phyloP scores from a whole-genome alignment of 1,140 invertebrate genomes.

The Drosophila kepulauana region DNA sequence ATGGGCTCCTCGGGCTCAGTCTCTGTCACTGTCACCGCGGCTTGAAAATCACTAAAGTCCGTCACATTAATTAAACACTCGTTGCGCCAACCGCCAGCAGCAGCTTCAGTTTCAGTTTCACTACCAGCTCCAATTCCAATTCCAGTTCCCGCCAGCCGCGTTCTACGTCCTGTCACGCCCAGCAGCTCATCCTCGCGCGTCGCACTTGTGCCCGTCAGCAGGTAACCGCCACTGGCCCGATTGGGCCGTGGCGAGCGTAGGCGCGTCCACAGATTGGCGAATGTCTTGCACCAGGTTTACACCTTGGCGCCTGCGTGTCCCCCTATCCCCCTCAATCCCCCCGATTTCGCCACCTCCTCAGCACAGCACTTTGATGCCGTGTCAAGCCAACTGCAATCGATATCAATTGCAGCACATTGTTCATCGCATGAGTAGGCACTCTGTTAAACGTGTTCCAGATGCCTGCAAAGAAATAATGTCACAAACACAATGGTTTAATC shows the following conservation, averaged over 20 bases:
- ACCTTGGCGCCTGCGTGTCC: constrained; percentile 49
- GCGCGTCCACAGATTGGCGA: constrained; percentile 84
- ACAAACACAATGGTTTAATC: background rate
- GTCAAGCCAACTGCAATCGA: constrained; percentile 30
- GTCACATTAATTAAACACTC: constrained; percentile 83
- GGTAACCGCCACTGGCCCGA: constrained; percentile 84
- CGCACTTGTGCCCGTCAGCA: constrained; percentile 78
- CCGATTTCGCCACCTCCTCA: background rate
- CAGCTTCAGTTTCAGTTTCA: constrained; percentile 12
- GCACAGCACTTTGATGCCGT: constrained; percentile 13
- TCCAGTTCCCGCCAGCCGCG: constrained; percentile 18
- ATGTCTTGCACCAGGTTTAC: constrained; percentile 57
- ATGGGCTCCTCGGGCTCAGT: constrained; percentile 26
- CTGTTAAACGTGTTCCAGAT: background rate
- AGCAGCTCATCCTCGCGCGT: constrained; percentile 69
- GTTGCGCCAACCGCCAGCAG: constrained; percentile 40
- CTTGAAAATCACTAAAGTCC: constrained; percentile 77
- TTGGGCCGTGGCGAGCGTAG: constrained; percentile 84
- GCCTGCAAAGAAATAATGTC: constrained; percentile 4
- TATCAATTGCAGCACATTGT: constrained; percentile 41
- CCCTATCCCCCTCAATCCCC: background rate
- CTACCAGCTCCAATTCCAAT: background rate
- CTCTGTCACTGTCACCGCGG: constrained; percentile 36
- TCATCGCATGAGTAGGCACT: constrained; percentile 5
- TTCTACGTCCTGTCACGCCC: constrained; percentile 44